These are phyloP conservation scores for Agrochola circellaris DNA, from an alignment of 2,888 invertebrate species.

Conservation along the genomic window DNA sequence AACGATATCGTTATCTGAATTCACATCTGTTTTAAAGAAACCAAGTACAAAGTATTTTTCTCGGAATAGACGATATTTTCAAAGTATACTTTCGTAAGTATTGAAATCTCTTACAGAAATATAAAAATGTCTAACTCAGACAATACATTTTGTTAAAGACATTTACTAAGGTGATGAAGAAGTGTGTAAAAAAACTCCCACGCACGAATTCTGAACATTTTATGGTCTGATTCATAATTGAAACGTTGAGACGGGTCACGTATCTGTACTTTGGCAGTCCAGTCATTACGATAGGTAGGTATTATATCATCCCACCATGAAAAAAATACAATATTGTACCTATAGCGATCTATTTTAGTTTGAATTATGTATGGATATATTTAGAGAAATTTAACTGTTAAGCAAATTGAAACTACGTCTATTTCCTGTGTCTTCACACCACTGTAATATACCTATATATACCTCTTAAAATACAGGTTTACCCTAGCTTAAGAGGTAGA, in stretches of 20 bases:
- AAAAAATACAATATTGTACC: neutral
- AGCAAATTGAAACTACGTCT: neutral
- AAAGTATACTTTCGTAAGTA: neutral
- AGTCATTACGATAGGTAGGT: neutral
- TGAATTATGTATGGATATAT: neutral
- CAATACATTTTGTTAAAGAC: neutral
- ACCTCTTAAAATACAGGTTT: too few species aligned
- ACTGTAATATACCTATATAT: too few species aligned
- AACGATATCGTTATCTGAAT: neutral
- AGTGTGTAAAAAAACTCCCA: neutral
- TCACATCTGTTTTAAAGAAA: neutral
- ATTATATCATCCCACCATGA: neutral
- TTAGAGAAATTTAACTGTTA: neutral
- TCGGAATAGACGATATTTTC: neutral
- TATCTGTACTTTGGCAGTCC: neutral
- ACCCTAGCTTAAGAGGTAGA: too few species aligned
- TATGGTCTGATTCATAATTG: conserved; percentile 15
- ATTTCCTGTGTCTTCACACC: neutral
- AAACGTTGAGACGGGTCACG: neutral
- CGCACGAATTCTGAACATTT: conserved; percentile 3
- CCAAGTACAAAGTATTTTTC: neutral
- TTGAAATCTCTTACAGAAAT: neutral
- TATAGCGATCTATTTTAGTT: neutral
- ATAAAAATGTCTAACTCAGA: neutral
- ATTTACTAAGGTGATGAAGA: neutral